Base-by-base conservation (phyloP, 2,797 vertebrate genomes). In the Megalops cyprinoides region DNA sequence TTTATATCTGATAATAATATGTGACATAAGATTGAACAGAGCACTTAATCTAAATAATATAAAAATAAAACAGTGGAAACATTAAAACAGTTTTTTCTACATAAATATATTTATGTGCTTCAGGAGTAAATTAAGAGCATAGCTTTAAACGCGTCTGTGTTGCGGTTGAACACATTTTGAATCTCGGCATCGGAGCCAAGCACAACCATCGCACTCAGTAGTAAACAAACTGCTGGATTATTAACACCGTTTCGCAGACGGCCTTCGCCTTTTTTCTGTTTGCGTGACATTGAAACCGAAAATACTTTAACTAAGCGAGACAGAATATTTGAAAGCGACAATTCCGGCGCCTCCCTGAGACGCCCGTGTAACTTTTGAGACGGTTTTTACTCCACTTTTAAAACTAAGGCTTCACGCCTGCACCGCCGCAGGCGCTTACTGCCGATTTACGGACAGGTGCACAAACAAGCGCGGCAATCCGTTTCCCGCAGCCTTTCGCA, bases 361-460 rank as follows among this genome's bases (percentile, higher is more conserved):
- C 37, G 34, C 18, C 65, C 18, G 65, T 9, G 65, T 20, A 42
- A 69, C 34, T 69, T 69, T 42, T n/a, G 20, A 42, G 65, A 9
- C n/a, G 51, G 25, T 39, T 42, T 37, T 81, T 9, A 62, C 37
- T 20, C 73, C 31, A 23, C 48, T 15, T 37, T 71, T 69, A 77
- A 46, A 81, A 81, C 42, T 55, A 34, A 48, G 60, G 74, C 23
- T 53, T 48, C 56, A 60, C 46, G 73, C 53, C 53, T 60, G 20
- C 31, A 39, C 56, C 23, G 79, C 39, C 79, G 34, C 69, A 15
- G 69, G 51, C 53, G 42, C 39, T 42, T 23, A 55, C 15, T 49
- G 44, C 44, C 49, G 73, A 60, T 77, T 77, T 71, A 77, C 74
- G 12, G 49, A 80, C 88, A 89, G 86, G 88, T 88, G 87, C 86